Conservation (phyloP, 2,113 vertebrate species). For the Furnarius figulus region DNA sequence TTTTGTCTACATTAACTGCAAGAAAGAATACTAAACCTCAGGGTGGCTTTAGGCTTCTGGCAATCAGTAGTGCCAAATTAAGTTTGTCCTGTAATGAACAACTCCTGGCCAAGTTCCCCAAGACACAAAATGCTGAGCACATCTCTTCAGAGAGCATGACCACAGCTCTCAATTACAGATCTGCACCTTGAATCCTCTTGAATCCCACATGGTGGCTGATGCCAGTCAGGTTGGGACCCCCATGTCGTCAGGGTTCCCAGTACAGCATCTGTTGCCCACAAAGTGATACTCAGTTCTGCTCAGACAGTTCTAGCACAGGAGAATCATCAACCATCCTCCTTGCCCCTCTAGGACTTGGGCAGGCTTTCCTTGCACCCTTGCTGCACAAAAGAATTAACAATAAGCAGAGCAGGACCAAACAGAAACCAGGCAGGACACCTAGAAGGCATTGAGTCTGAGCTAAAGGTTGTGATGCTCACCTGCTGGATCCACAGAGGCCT, state of each 20-base stretch:
- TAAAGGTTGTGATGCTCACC: not conserved
- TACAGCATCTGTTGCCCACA: fast-evolving
- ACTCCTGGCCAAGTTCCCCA: not conserved
- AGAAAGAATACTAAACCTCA: not conserved
- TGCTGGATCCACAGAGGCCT: not conserved
- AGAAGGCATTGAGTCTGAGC: not conserved
- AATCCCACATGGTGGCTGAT: not conserved
- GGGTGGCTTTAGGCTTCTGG: not conserved
- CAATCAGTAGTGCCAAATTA: not conserved
- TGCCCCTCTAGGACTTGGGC: not conserved
- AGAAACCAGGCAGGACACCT: not conserved
- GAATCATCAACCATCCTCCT: not conserved
- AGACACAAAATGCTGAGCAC: not conserved
- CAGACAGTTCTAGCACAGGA: not conserved
- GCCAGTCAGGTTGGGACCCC: not conserved
- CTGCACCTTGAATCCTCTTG: not conserved
- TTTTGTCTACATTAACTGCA: not conserved
- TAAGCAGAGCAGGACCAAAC: not conserved
- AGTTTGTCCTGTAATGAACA: not conserved
- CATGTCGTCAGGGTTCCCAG: not conserved
- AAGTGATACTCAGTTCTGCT: not conserved
- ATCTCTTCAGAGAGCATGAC: not conserved
- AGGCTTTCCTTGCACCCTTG: not conserved
- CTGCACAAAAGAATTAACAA: not conserved
- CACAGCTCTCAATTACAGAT: not conserved